phyloP scores from a whole-genome alignment of 2,113 vertebrate species.

The Loxodonta africana region DNA sequence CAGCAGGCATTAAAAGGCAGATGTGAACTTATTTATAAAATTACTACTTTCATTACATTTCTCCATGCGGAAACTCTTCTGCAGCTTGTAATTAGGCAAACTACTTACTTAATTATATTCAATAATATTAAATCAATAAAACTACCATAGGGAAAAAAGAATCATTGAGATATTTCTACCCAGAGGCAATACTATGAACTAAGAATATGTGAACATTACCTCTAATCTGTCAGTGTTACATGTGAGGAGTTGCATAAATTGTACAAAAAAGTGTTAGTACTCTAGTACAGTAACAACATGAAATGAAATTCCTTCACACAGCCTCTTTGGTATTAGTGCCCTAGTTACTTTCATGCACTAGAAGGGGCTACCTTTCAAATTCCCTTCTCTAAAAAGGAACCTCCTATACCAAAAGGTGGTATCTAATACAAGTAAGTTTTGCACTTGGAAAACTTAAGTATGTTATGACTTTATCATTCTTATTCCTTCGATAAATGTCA shows the following conservation, averaged over 20 bases:
- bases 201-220: background rate
- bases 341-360: background rate
- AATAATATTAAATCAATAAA: constrained; percentile 1
- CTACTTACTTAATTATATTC: constrained; percentile 20
- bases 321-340: background rate
- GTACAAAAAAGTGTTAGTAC: background rate
- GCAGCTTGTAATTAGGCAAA: background rate
- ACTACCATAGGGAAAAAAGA: background rate
- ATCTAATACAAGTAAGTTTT: background rate
- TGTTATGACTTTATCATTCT: background rate
- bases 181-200: background rate
- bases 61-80: background rate
- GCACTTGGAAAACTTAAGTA: background rate
- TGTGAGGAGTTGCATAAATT: background rate
- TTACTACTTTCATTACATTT: background rate
- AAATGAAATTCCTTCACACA: background rate
- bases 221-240: background rate
- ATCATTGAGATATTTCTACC: constrained; percentile 30
- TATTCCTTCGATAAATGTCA: constrained; percentile 10
- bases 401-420: background rate
- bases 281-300: background rate
- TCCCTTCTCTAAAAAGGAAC: constrained; percentile 30
- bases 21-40: constrained; percentile 26
- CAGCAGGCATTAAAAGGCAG: background rate
- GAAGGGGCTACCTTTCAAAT: constrained; percentile 3